phyloP scores from a whole-genome alignment of 2,113 vertebrate genomes.

The Myotis davidii region DNA sequence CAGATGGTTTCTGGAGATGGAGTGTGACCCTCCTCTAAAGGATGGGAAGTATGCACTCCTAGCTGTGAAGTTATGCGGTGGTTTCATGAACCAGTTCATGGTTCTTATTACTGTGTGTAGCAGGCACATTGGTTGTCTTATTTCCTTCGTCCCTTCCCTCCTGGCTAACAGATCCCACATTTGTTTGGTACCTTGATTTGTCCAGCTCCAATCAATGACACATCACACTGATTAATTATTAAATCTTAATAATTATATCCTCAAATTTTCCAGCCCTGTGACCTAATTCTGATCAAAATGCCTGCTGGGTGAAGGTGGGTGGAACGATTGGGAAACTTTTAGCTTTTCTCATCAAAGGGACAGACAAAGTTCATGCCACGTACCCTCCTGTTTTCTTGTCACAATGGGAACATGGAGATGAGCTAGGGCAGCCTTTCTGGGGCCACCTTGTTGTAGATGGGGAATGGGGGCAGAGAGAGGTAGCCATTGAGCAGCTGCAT shows the following conservation, averaged over 20 bases:
- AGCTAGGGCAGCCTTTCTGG: background rate
- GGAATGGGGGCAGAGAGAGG: background rate
- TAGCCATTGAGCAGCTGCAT: fast-evolving
- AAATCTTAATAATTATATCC: background rate
- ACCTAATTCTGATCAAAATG: background rate
- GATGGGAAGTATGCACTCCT: background rate
- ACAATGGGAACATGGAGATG: fast-evolving
- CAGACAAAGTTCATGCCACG: background rate
- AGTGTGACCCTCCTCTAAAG: background rate
- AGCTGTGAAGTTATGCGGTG: background rate
- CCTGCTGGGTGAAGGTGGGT: background rate
- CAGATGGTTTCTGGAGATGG: background rate
- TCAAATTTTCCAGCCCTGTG: background rate
- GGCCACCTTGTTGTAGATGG: too few relatives aligned
- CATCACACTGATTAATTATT: too few relatives aligned
- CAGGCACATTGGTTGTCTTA: background rate
- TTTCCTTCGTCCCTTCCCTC: background rate
- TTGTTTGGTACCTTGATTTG: background rate
- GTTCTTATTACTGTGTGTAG: background rate
- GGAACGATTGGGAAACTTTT: background rate
- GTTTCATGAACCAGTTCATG: background rate
- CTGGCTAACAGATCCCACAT: background rate
- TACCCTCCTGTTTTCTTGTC: background rate
- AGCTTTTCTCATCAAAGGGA: background rate
- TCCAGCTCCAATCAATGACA: background rate